Evolutionary conservation across 2,888 invertebrate species (phyloP), one percentile per base, ranked within the genome.

Genomic region (Ypsolopha scabrella): DNA sequence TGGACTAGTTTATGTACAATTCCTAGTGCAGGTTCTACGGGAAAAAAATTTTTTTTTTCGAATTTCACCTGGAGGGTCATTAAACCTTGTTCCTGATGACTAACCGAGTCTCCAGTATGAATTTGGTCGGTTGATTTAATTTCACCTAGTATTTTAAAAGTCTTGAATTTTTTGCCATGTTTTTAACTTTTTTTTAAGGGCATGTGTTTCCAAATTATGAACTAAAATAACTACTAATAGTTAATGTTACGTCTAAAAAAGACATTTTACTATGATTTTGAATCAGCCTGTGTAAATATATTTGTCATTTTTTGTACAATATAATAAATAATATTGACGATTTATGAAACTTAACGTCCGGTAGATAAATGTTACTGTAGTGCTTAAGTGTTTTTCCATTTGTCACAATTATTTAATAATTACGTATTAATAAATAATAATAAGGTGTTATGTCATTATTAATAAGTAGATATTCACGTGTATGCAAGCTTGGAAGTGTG

Each of bases 361-460:
- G 57, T 49, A 54, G 60, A 55, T 60, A 57, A 64, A 58, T 62
- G 63, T 63, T 61, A 60, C 58, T 48, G 44, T 62, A 65, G 58
- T 58, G 43, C 46, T 37, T 64, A 63, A 63, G 62, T 57, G 58
- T 61, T 58, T 59, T 59, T 50, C 54, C 51, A 50, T 51, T 56
- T 57, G 67, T 67, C 64, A 67, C 63, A 65, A 64, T 57, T 59
- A 51, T 54, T 52, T 53, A 48, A 34, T 14, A 51, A 52, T 53
- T 47, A 37, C 4, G 24, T 24, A 24, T 24, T 24, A 47, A 7
- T 33, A 33, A 43, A 45, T 45, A 45, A 34, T 33, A 45, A 45
- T 34, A 9, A 33, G 45, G 45, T 34, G 8, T 45, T 45, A 9
- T 37, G 47, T 47, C 47, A 47, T 14, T 47, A 47, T 47, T 47